Evolutionary conservation across 1,140 invertebrate species (phyloP), one percentile per base, ranked within the genome.

Genomic region (Uloborus diversus): DNA sequence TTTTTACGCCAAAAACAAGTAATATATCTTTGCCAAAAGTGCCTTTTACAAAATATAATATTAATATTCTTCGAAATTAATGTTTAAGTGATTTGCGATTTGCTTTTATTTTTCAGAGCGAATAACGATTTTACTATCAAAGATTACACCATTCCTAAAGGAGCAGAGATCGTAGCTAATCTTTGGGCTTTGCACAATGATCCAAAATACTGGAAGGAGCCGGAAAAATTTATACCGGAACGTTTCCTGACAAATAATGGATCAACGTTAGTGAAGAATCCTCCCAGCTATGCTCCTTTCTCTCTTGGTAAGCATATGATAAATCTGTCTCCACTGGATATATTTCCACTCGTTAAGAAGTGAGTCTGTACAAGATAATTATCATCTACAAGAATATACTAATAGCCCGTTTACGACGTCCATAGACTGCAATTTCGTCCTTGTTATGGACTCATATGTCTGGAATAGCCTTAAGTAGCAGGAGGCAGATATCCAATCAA

Each of bases 161-260:
- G 76, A 1, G 81, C 81, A 0, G 47, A 61, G n/a, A 56, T 87
- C 23, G 79, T 86, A 0, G 84, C 85, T 1, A 87, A 87, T 73
- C 62, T 88, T 13, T 88, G 84, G 59, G 85, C 84, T 0, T 85
- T 87, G 83, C 86, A 85, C 69, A 83, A 84, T 25, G 85, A 88
- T 79, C 81, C 85, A 0, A 80, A 82, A 5, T 56, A 85, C 23
- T 89, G 87, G 80, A 84, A 84, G 1, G 81, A 87, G 0, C 87
- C 88, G 5, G 83, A 86, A 17, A 70, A 71, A n/a, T 89, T 87
- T 78, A 75, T 82, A 27, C 88, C 87, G 0, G 86, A 86, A 49
- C 82, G 87, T 56, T 88, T 84, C 66, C 53, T 82, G 14, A 23
- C 62, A 23, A 59, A 82, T n/a, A 30, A 78, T 53, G 82, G 42